phyloP scores from a whole-genome alignment of 2,797 vertebrate species.

The Luscinia luscinia region DNA sequence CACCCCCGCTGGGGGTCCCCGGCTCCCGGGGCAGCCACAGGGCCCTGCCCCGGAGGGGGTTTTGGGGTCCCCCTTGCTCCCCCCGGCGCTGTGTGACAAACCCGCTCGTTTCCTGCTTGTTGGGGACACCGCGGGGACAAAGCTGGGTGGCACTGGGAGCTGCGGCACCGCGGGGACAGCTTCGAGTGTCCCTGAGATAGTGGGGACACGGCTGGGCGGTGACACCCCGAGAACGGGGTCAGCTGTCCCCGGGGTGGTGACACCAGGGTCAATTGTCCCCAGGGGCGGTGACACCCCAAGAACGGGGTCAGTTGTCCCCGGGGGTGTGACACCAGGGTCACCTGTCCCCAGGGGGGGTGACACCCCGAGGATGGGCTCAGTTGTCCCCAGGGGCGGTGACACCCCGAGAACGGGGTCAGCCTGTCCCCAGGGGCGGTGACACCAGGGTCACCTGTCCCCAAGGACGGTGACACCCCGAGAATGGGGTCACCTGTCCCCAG shows the following conservation, averaged over 20 bases:
- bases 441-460: no score
- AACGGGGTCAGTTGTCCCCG: background rate
- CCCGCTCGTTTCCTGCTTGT: rapidly evolving
- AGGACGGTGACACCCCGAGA: no score
- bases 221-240: no score
- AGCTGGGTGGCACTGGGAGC: background rate
- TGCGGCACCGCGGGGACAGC: background rate
- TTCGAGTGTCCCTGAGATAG: background rate
- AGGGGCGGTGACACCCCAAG: background rate
- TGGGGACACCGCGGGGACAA: background rate
- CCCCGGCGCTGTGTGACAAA: background rate
- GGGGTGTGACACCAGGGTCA: background rate
- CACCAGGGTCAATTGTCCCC: no score
- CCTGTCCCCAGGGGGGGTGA: no score
- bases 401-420: no score
- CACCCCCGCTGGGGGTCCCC: background rate
- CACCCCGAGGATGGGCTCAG: no score
- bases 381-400: no score
- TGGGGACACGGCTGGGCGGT: rapidly evolving
- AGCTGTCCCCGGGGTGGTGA: no score
- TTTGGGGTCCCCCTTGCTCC: background rate
- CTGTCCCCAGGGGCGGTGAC: no score
- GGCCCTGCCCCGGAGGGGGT: background rate
- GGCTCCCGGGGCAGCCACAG: rapidly evolving
- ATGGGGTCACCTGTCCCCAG: no score